Conservation (phyloP, 2,797 vertebrate species). For the Aselliscus stoliczkanus region DNA sequence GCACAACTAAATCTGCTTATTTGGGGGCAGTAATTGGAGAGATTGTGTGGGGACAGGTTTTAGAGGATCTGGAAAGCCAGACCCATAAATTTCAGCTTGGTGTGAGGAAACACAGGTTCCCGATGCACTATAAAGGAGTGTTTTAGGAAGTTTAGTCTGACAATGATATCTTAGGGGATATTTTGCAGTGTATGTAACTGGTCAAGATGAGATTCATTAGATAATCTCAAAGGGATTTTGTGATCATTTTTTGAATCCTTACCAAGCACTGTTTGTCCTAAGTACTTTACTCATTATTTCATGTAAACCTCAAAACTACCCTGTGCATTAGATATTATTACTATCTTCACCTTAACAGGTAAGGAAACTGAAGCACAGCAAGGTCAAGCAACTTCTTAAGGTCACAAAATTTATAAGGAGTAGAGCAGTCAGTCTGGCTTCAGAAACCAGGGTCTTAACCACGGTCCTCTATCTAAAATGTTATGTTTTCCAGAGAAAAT, state of each 20-base stretch:
- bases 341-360: not conserved
- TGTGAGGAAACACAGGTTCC: not conserved
- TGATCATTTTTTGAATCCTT: not conserved
- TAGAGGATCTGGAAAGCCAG: not conserved
- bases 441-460: not conserved
- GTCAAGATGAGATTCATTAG: not conserved
- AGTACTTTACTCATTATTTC: not conserved
- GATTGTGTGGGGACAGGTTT: not conserved
- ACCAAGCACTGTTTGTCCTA: not conserved
- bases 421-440: not conserved
- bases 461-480: not conserved
- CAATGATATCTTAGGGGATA: no score
- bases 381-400: not conserved
- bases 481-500: conserved; percentile 10
- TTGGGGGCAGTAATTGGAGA: not conserved
- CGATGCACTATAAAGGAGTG: not conserved
- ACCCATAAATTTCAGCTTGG: not conserved
- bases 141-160: not conserved
- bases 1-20: not conserved
- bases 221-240: not conserved
- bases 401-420: not conserved
- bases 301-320: not conserved
- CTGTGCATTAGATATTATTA: not conserved
- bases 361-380: not conserved
- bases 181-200: not conserved